Percentiles rank a stretch among this genome's conserved stretches.
Evolutionary conservation across 2,888 invertebrate species (phyloP).

Genomic region (Torymus auratus): DNA sequence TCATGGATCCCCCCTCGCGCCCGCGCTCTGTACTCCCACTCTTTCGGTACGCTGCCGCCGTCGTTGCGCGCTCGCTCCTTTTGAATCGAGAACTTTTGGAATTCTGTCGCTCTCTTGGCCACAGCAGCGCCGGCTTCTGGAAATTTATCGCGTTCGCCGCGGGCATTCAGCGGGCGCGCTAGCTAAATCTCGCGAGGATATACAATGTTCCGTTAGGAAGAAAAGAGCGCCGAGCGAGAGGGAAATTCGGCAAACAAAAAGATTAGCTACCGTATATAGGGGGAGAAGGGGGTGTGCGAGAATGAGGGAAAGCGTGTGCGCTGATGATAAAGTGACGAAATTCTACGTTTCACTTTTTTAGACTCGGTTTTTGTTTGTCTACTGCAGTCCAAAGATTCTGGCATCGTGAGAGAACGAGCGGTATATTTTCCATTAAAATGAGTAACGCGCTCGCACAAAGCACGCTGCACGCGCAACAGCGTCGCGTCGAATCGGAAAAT

Average conservation of each 20-base stretch:
- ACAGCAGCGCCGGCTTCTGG: constrained; percentile 28
- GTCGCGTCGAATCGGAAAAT: constrained; percentile 57
- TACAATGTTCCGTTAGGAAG: constrained; percentile 48
- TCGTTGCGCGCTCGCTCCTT: constrained; percentile 57
- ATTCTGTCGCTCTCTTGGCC: constrained; percentile 54
- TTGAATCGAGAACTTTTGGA: constrained; percentile 74
- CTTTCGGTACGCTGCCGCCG: constrained; percentile 41
- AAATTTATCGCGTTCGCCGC: constrained; percentile 54
- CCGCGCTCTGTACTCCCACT: constrained; percentile 4
- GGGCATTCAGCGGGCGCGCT: constrained; percentile 39
- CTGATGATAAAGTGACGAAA: constrained; percentile 37
- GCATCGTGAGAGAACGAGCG: constrained; percentile 40
- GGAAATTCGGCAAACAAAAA: constrained; percentile 54
- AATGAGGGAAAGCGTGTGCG: constrained; percentile 2
- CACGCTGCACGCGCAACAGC: background rate
- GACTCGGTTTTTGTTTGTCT: background rate
- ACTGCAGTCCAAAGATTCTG: constrained; percentile 4
- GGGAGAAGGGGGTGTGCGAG: background rate
- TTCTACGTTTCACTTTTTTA: background rate
- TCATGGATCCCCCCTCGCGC: constrained; percentile 63
- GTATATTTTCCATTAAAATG: constrained; percentile 10
- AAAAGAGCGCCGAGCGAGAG: constrained; percentile 37
- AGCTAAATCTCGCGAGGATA: constrained; percentile 8
- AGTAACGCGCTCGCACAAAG: background rate
- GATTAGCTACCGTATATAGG: too few species aligned